Evolutionary conservation across 2,888 invertebrate genomes (phyloP), one percentile per base, ranked within the genome.

Genomic region (Crioceris asparagi): DNA sequence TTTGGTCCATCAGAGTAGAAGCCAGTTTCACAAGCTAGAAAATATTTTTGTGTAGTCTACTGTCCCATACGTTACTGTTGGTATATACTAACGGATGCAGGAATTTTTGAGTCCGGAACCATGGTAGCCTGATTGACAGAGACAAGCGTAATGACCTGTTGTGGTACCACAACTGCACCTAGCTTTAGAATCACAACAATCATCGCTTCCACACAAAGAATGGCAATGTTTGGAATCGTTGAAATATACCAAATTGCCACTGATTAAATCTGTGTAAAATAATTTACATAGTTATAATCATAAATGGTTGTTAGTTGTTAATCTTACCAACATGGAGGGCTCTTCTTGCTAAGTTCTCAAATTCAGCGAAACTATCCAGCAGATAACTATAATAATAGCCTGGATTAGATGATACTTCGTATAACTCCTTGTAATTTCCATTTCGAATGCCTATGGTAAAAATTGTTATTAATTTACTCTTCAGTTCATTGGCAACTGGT

Each of bases 121-220:
- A 51, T 75, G 77, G 52, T 70, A 77, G 8, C 81, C 81, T 3
- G 69, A 61, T 26, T 70, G 67, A 48, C 81, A 82, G 15, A 75
- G 59, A 49, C 81, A 82, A n/a, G 73, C 69, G 51, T 77, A 80
- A 50, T 76, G 75, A 1, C 80, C 81, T 0, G 77, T 77, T 12
- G 75, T 71, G 3, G 74, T 75, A 1, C 78, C 79, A 53, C 81
- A 81, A 8, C 72, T 67, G 53, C 80, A 81, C 10, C 66, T 61
- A 2, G 79, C 77, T 39, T 68, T 62, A 7, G 57, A 52, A 54
- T 79, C 75, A 52, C 80, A 81, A 51, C 80, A 80, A 34, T 61
- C 54, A 2, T 53, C 55, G 15, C 47, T 52, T 39, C 59, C 58
- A 49, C 79, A 79, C 14, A 79, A 60, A 29, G 59, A 54, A 46